Evolutionary conservation across 2,888 invertebrate genomes (phyloP).

Genomic region (Lepidocyrtoides sp.): DNA sequence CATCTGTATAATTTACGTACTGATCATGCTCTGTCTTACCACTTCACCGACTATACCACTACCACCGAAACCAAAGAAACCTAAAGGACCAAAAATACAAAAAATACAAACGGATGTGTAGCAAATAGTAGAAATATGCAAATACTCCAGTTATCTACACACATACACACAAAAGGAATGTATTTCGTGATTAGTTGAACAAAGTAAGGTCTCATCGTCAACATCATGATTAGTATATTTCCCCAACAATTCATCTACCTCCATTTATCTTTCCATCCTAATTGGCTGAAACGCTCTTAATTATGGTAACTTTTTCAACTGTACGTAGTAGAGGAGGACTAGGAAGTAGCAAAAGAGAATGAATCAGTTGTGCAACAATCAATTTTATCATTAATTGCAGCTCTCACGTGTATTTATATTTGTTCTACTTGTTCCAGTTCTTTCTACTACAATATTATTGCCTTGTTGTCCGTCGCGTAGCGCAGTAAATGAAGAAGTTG

Average conservation of each 20-base stretch:
- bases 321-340: too few relatives aligned
- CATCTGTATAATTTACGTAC: constrained; percentile 4
- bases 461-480: neutral
- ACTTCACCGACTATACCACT: neutral
- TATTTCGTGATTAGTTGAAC: neutral
- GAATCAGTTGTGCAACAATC: neutral
- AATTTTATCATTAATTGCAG: constrained; percentile 5
- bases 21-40: constrained; percentile 55
- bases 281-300: too few relatives aligned
- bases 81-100: constrained; percentile 21
- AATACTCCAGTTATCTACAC: too few relatives aligned
- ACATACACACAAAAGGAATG: neutral
- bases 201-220: neutral
- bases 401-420: neutral
- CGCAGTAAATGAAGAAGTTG: neutral
- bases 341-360: too few relatives aligned
- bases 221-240: neutral
- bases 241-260: neutral
- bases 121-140: neutral
- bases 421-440: neutral
- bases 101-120: neutral
- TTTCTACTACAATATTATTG: neutral
- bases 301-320: too few relatives aligned
- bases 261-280: too few relatives aligned
- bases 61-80: constrained; percentile 37